Base-by-base conservation (phyloP, 2,797 vertebrate species). In the Enoplosus armatus region DNA sequence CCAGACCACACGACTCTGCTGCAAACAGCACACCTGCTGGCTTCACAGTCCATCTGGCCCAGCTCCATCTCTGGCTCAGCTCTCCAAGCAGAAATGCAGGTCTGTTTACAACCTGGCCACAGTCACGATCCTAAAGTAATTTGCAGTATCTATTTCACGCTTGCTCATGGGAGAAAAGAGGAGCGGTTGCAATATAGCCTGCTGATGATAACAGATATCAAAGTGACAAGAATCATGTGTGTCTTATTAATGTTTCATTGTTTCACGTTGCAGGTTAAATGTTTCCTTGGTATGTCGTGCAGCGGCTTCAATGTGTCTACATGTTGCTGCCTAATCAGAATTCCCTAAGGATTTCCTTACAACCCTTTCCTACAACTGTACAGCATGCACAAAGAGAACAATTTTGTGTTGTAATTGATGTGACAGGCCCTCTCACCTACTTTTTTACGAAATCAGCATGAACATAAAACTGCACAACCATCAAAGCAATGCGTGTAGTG, bases 21-120 rank as follows among this genome's bases (percentile, higher is more conserved):
- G 93, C 92, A 94, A 91, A 92, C 90, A 75, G 87, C 87, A 91
- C 92, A 94, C 94, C 94, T 95, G 93, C 94, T 92, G 90, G 88
- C 84, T 90, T 88, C 89, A 68, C 82, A 74, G 78, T 80, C 84
- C 87, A 82, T 85, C 90, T 92, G 90, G 91, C 90, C 80, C 72
- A 33, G 69, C 80, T 90, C 90, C 87, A 88, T 87, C 83, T 82
- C 85, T 86, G 85, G 87, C 86, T 82, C 87, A 47, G 84, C 86
- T 80, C 83, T 72, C 77, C 20, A 2, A 87, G 78, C 85, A 79
- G 55, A 85, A 66, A 90, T 26, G 43, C 86, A 89, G 87, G 69
- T 83, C 90, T 89, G 86, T 91, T 93, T 90, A 91, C 90, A 91
- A 85, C 84, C 85, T 86, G 77, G 86, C 54, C 65, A 69, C 84